Percentiles rank a stretch among this genome's conserved stretches.
Conservation (phyloP, 1,140 invertebrate species). For the Saxidomus purpurata region DNA sequence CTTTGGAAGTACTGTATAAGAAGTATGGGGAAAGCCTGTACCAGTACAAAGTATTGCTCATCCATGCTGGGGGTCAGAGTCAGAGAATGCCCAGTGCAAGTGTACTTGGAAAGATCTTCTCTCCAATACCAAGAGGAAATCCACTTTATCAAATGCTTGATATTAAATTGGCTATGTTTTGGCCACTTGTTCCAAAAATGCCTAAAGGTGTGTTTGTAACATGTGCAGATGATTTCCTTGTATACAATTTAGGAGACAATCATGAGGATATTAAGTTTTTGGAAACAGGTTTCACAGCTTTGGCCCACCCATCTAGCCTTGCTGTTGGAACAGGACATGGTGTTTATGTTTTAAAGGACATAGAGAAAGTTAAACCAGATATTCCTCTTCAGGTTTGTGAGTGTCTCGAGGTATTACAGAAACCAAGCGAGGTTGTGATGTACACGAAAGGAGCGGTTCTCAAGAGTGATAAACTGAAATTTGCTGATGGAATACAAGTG, state of each 20-base stretch:
- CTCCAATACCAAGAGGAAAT: slow-evolving; percentile 83
- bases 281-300: slow-evolving; percentile 85
- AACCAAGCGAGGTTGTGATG: slow-evolving; percentile 85
- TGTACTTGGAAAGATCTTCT: slow-evolving; percentile 87
- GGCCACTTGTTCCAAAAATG: slow-evolving; percentile 86
- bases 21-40: slow-evolving; percentile 81
- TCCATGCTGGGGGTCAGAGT: slow-evolving; percentile 87
- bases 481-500: slow-evolving; percentile 71
- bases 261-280: slow-evolving; percentile 79
- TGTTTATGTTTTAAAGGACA: slow-evolving; percentile 85
- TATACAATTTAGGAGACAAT: slow-evolving; percentile 81
- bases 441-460: slow-evolving; percentile 83
- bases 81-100: slow-evolving; percentile 87
- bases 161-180: slow-evolving; percentile 86
- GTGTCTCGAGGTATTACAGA: slow-evolving; percentile 87
- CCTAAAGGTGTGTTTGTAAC: slow-evolving; percentile 86
- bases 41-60: slow-evolving; percentile 84
- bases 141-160: slow-evolving; percentile 86
- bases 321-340: slow-evolving; percentile 86
- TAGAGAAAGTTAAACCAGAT: slow-evolving; percentile 63
- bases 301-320: slow-evolving; percentile 87
- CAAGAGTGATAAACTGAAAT: slow-evolving; percentile 65
- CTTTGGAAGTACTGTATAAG: slow-evolving; percentile 79
- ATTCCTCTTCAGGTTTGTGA: slow-evolving; percentile 72
- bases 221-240: slow-evolving; percentile 87